phyloP scores from a whole-genome alignment of 2,113 vertebrate genomes.

The Carlito syrichta region DNA sequence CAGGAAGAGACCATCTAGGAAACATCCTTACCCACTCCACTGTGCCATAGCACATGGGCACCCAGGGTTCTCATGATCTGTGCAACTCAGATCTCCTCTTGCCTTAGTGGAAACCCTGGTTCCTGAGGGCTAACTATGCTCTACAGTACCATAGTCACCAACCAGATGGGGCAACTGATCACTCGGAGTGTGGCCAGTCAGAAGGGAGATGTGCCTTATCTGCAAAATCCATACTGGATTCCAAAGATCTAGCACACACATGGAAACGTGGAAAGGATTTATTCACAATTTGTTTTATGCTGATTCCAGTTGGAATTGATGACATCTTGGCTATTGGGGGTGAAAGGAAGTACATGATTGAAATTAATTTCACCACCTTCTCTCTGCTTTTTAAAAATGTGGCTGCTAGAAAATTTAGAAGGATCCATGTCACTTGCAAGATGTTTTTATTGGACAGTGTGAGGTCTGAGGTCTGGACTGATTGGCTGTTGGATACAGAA shows the following conservation, averaged over 20 bases:
- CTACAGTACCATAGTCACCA: rapidly evolving
- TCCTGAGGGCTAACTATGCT: neutral
- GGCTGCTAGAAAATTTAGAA: neutral
- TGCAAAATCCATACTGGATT: neutral
- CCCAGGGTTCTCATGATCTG: neutral
- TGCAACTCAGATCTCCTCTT: neutral
- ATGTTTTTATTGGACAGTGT: neutral
- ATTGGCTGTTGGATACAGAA: neutral
- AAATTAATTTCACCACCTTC: neutral
- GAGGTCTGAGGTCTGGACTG: neutral
- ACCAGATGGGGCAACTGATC: rapidly evolving
- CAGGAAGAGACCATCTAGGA: neutral
- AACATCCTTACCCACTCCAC: neutral
- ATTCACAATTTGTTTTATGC: neutral
- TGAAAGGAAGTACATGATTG: neutral
- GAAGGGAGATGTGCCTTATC: neutral
- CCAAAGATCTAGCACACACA: neutral
- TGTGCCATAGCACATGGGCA: no score
- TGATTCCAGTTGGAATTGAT: neutral
- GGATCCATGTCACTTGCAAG: neutral
- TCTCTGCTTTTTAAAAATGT: neutral
- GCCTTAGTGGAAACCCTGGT: neutral
- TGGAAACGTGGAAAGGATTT: neutral
- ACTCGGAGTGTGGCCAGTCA: neutral
- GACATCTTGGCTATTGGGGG: neutral